Evolutionary conservation across 2,113 vertebrate genomes (phyloP).

Genomic region (Cervus canadensis): DNA sequence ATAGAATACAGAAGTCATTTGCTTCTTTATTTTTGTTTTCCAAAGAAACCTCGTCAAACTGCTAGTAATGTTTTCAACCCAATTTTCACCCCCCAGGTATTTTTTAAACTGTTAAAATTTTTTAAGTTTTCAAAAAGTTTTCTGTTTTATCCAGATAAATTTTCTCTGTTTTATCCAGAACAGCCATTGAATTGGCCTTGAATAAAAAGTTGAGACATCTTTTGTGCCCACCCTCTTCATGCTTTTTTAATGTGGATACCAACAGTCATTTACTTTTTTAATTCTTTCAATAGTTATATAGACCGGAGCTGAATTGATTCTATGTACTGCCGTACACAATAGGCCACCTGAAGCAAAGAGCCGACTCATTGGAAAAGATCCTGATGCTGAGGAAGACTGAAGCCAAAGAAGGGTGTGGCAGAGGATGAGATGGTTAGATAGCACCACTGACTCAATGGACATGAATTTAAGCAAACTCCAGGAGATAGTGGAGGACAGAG

Average conservation of each 20-base stretch:
- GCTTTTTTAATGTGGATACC: background rate
- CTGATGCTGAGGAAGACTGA: background rate
- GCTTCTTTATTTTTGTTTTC: background rate
- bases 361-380: background rate
- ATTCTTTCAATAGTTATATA: background rate
- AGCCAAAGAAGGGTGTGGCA: background rate
- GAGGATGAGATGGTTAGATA: background rate
- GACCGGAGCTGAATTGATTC: background rate
- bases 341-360: background rate
- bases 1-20: background rate
- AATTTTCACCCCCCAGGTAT: background rate
- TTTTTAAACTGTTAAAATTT: background rate
- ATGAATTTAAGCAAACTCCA: background rate
- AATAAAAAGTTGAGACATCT: background rate
- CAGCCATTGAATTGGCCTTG: background rate
- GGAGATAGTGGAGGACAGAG: background rate
- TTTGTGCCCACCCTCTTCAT: background rate
- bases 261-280: background rate
- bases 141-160: background rate
- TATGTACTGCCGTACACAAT: background rate
- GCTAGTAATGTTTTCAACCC: background rate
- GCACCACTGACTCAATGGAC: background rate
- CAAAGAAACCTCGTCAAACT: background rate
- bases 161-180: background rate
- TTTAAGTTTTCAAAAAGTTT: background rate